These are phyloP conservation scores for Drosophila mettleri DNA, from an alignment of 2,888 invertebrate genomes.

Conservation along the genomic window DNA sequence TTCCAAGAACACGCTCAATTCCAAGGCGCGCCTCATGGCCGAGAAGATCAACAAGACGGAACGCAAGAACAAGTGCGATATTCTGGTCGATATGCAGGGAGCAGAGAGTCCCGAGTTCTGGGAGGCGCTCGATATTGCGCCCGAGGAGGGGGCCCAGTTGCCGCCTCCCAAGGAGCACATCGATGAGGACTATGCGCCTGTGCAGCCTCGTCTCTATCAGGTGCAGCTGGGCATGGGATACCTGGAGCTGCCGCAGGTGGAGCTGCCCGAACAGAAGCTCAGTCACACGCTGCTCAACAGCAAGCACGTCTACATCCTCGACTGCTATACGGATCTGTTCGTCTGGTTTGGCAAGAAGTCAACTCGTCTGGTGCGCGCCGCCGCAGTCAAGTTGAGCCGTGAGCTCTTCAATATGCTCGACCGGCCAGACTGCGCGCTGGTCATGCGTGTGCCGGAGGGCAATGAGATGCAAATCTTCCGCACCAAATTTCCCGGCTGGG, in stretches of 20 bases:
- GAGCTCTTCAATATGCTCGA: conserved; percentile 98
- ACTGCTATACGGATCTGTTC: conserved; percentile 96
- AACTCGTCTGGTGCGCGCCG: conserved; percentile 96
- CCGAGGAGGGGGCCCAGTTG: conserved; percentile 83
- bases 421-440: conserved; percentile 93
- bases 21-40: conserved; percentile 91
- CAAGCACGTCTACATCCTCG: conserved; percentile 97
- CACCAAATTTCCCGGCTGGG: conserved; percentile 98
- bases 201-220: conserved; percentile 92
- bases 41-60: conserved; percentile 99
- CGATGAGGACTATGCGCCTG: conserved; percentile 74
- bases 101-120: conserved; percentile 95
- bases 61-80: conserved; percentile 96
- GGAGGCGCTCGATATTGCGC: conserved; percentile 87
- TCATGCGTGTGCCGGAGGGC: conserved; percentile 96
- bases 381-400: conserved; percentile 98
- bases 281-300: conserved; percentile 92
- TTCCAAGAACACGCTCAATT: conserved; percentile 94
- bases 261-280: conserved; percentile 91
- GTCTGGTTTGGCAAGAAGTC: conserved; percentile 99
- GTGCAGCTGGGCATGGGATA: conserved; percentile 99
- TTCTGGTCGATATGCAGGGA: conserved; percentile 92
- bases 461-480: conserved; percentile 97
- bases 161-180: conserved; percentile 84
- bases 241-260: conserved; percentile 97